These are phyloP conservation scores for Eubucco bourcierii DNA, from an alignment of 2,113 vertebrate species.

Conservation along the genomic window DNA sequence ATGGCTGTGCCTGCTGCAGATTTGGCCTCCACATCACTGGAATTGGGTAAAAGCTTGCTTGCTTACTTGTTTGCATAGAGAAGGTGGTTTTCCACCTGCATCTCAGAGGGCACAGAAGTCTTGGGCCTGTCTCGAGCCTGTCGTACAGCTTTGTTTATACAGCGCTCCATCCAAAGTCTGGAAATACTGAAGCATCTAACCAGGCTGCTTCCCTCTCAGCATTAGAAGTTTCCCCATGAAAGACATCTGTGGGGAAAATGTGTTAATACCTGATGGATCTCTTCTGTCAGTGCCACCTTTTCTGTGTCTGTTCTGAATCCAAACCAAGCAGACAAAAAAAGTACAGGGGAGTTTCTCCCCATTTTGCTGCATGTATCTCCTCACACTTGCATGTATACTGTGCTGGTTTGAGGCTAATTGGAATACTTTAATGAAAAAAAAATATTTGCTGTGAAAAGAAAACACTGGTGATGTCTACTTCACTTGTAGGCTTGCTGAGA, in stretches of 20 bases:
- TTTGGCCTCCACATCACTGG: rapidly evolving
- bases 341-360: background rate
- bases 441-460: no score
- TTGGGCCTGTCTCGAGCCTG: background rate
- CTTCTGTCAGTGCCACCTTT: background rate
- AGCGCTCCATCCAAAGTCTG: background rate
- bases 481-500: no score
- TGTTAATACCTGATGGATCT: rapidly evolving
- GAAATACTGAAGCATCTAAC: background rate
- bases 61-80: background rate
- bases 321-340: background rate
- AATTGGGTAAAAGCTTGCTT: background rate
- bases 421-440: no score
- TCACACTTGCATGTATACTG: background rate
- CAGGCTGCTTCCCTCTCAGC: background rate
- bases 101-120: rapidly evolving
- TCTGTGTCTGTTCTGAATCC: background rate
- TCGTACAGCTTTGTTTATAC: rapidly evolving
- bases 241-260: background rate
- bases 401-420: no score
- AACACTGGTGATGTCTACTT: no score
- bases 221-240: rapidly evolving
- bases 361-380: background rate
- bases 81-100: background rate
- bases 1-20: no score